A percentile compares a stretch with the other conserved stretches of the same genome.
These are phyloP conservation scores for Nannoperca obscura DNA, from an alignment of 2,797 vertebrate genomes.

Conservation along the genomic window DNA sequence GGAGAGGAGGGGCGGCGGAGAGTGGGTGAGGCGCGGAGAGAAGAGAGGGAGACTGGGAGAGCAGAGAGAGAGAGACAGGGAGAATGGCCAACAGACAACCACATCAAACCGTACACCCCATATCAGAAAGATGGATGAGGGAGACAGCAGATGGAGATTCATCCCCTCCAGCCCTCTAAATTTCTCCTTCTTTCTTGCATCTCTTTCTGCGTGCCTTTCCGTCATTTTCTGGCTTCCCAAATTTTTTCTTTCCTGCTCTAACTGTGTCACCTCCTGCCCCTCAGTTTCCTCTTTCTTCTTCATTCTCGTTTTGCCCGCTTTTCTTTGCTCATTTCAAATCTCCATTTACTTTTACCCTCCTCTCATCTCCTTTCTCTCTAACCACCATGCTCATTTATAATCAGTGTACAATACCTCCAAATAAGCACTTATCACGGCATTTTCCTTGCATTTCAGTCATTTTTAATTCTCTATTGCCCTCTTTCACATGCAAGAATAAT, in stretches of 20 bases:
- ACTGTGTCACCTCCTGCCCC: slow-evolving; percentile 48
- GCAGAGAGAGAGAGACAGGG: slow-evolving; percentile 27
- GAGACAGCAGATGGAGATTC: slow-evolving; percentile 54
- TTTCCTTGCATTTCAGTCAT: slow-evolving; percentile 3
- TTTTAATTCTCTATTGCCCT: slow-evolving; percentile 12
- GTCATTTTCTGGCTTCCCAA: slow-evolving; percentile 43
- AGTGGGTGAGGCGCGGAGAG: slow-evolving; percentile 25
- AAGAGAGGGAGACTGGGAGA: slow-evolving; percentile 24
- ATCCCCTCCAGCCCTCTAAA: slow-evolving; percentile 56
- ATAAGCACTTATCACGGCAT: slow-evolving; percentile 1
- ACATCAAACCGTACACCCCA: slow-evolving; percentile 73
- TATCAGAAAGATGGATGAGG: slow-evolving; percentile 78
- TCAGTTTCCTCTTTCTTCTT: slow-evolving; percentile 16
- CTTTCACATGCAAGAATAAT: slow-evolving; percentile 52
- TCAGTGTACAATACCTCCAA: slow-evolving; percentile 16
- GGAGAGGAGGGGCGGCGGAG: slow-evolving; percentile 22
- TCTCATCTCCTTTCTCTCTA: neutral
- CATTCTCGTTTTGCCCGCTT: slow-evolving; percentile 19
- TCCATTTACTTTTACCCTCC: slow-evolving; percentile 10
- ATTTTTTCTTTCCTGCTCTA: slow-evolving; percentile 25
- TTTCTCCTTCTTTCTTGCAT: slow-evolving; percentile 47
- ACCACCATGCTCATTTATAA: neutral
- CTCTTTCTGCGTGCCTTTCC: slow-evolving; percentile 36
- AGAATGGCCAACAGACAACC: slow-evolving; percentile 66
- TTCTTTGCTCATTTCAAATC: slow-evolving; percentile 15